Evolutionary conservation across 2,113 vertebrate species (phyloP).

Genomic region (Cepphus grylle): DNA sequence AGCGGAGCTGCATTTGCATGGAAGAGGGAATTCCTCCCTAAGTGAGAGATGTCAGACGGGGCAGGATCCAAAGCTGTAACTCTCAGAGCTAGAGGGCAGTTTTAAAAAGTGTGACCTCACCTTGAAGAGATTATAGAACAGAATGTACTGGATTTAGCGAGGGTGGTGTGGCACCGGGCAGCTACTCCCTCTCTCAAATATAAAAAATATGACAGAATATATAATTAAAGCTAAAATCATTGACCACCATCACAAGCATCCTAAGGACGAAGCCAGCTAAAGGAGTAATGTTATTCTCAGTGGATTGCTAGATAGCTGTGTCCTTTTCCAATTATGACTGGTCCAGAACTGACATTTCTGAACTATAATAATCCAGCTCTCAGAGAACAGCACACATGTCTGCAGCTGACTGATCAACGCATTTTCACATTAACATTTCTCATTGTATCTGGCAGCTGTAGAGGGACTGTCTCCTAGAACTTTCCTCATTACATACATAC

Average conservation of each 20-base stretch:
- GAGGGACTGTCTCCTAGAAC: background rate
- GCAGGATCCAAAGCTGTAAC: background rate
- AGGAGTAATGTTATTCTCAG: background rate
- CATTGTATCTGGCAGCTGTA: background rate
- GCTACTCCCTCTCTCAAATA: background rate
- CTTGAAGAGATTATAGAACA: background rate
- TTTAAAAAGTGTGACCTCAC: background rate
- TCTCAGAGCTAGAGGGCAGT: background rate
- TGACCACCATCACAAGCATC: background rate
- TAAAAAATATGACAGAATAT: background rate
- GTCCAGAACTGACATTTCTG: background rate
- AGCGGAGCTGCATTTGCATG: background rate
- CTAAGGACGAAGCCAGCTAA: background rate
- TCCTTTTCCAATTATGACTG: background rate
- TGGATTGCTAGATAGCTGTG: background rate
- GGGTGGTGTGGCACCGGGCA: background rate
- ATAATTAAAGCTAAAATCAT: background rate
- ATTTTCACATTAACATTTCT: background rate
- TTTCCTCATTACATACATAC: background rate
- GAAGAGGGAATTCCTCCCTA: background rate
- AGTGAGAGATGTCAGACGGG: background rate
- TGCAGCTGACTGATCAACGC: background rate
- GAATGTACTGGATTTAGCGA: background rate
- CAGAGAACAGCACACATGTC: background rate
- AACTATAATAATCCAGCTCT: background rate